These are phyloP conservation scores for Caenorhabditis elegans DNA, from an alignment of 1,140 invertebrate species.

Conservation along the genomic window WBcel235 BX284602.5:2578501-2579000, in stretches of 20 bases:
- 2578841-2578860: background rate
- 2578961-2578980: too few relatives aligned
- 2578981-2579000: too few relatives aligned
- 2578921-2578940: too few relatives aligned
- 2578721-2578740: background rate
- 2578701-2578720: background rate
- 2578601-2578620: background rate
- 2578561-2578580: too few relatives aligned
- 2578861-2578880: background rate
- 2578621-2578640: background rate
- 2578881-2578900: background rate
- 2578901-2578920: too few relatives aligned
- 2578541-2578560: too few relatives aligned
- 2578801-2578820: background rate
- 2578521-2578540: too few relatives aligned
- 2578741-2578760: background rate
- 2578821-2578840: background rate
- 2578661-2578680: background rate
- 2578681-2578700: background rate
- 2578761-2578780: background rate
- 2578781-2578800: background rate
- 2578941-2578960: too few relatives aligned
- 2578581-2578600: background rate
- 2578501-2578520: too few relatives aligned
- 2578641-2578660: background rate